A percentile compares a stretch with the other conserved stretches of the same genome.
phyloP scores from a whole-genome alignment of 2,888 invertebrate species.

The Plagodis pulveraria region DNA sequence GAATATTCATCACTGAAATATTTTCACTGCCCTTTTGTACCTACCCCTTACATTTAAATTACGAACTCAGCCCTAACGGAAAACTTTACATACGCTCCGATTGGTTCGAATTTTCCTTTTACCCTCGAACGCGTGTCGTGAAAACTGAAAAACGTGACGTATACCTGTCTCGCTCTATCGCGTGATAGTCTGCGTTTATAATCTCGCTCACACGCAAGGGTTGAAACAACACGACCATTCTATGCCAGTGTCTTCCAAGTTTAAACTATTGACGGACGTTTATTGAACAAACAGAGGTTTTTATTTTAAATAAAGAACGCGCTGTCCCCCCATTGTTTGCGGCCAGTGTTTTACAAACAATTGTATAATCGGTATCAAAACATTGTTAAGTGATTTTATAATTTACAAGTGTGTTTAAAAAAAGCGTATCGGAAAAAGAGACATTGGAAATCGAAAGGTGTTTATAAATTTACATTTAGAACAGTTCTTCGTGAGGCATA shows the following conservation, averaged over 20 bases:
- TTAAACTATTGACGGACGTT: conserved; percentile 75
- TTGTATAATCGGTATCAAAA: conserved; percentile 28
- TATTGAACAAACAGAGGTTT: conserved; percentile 50
- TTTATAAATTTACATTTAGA: conserved; percentile 19
- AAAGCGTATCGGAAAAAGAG: conserved; percentile 6
- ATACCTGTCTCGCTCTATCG: conserved; percentile 58
- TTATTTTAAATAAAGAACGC: conserved; percentile 41
- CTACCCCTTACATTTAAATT: conserved; percentile 31
- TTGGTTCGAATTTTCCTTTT: conserved; percentile 59
- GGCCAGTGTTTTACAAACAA: conserved; percentile 38
- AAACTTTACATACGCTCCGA: conserved; percentile 41
- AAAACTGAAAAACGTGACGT: conserved; percentile 62
- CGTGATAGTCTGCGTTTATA: conserved; percentile 43
- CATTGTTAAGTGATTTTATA: conserved; percentile 22
- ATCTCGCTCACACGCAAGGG: conserved; percentile 65
- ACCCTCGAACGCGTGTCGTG: conserved; percentile 64
- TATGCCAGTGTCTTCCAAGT: conserved; percentile 75
- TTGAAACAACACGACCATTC: conserved; percentile 55
- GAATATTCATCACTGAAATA: conserved; percentile 7
- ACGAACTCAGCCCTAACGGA: conserved; percentile 40
- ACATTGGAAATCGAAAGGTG: conserved; percentile 21
- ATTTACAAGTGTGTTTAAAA: conserved; percentile 16
- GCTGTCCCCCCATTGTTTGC: conserved; percentile 32
- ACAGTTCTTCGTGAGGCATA: conserved; percentile 14
- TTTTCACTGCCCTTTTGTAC: conserved; percentile 18